A percentile compares a stretch with the other conserved stretches of the same genome.
Conservation (phyloP, 2,797 vertebrate species). For the Miichthys miiuy region DNA sequence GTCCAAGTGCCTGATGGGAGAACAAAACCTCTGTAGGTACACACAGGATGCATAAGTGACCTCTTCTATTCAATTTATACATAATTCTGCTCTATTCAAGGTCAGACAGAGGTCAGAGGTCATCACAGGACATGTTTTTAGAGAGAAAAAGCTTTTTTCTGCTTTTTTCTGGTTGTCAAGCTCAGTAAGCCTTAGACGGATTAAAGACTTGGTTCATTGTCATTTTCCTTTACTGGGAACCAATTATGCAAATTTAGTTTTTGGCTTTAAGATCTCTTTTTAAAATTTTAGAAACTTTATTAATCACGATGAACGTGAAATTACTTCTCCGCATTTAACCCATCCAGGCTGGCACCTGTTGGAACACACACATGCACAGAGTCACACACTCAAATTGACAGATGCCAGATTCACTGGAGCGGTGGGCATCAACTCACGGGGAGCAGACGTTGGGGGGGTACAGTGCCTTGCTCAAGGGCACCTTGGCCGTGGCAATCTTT, state of each 20-base stretch:
- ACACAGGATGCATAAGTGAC: neutral
- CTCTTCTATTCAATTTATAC: neutral
- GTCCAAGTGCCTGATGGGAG: conserved; percentile 35
- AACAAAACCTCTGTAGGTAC: neutral
- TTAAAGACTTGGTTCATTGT: neutral
- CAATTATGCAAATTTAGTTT: neutral
- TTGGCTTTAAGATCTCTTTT: neutral
- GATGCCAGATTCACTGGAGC: no score
- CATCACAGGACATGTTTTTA: neutral
- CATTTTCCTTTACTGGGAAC: neutral
- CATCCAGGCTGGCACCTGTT: no score
- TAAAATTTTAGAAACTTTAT: neutral
- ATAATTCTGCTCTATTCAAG: neutral
- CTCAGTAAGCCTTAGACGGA: neutral
- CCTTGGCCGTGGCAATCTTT: no score
- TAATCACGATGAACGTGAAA: no score
- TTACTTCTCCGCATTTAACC: no score
- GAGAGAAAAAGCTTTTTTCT: no score
- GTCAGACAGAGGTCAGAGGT: neutral
- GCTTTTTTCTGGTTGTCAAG: no score
- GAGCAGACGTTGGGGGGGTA: no score
- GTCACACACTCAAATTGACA: no score
- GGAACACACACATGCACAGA: no score
- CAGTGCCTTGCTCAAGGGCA: no score
- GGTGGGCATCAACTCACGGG: no score